Evolutionary conservation across 2,888 invertebrate species (phyloP), one percentile per base, ranked within the genome.

Genomic region (Calliopum simillimum): DNA sequence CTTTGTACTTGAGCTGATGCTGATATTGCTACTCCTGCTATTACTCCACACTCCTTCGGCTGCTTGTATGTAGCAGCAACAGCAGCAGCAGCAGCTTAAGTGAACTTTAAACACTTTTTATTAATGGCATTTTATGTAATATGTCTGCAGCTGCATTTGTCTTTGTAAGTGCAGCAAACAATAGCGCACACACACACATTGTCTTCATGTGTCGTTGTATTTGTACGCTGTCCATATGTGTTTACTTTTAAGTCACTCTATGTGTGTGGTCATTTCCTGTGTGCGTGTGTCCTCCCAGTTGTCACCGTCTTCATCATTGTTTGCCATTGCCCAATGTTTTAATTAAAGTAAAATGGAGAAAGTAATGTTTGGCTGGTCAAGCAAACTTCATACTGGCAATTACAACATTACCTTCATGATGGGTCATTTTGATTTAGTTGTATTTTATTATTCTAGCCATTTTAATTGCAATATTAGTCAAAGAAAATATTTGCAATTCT

Each of bases 91-190:
- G 16, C 16, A 16, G 70, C 72, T 71, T 71, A 74, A 76, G 74
- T 76, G 76, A 74, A 75, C 73, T 74, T 76, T 74, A 74, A 74
- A 73, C 74, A 74, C 69, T 73, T 76, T 66, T 74, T 75, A 73
- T 74, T 74, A 74, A 73, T 76, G 71, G 70, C 71, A 70, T 61
- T 73, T 74, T 68, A 72, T 73, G 68, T 71, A 73, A 74, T 72
- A 73, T 69, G 65, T 72, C 66, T 69, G 67, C 56, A 69, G 65
- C 51, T 25, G 46, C 44, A 23, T 44, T 43, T 33, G 33, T 33
- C 33, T 33, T 33, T 33, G 33, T 33, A 33, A 33, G 8, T 33
- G 33, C 33, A 33, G 33, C 4, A 23, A 4, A 23, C 12, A 65
- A 6, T 19, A 1, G 43, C 43, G 14, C 11, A 55, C n/a, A 55